Conservation (phyloP, 2,113 vertebrate genomes). For the Macrotis lagotis region DNA sequence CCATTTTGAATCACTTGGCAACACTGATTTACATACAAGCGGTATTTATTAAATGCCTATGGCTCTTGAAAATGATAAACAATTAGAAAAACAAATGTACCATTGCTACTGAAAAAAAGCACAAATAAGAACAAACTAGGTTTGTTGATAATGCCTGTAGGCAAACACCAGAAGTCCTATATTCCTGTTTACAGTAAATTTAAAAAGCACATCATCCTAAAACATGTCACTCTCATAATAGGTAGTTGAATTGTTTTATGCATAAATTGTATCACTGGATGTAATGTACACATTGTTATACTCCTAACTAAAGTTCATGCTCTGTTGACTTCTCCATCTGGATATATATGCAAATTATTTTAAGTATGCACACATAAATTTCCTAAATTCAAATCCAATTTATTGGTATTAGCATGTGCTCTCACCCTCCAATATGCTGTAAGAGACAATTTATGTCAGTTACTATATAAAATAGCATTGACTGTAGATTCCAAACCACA, state of each 20-base stretch:
- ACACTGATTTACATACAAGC: neutral
- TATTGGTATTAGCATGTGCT: conserved; percentile 54
- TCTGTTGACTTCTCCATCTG: conserved; percentile 24
- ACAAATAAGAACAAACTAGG: neutral
- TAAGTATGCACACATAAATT: conserved; percentile 40
- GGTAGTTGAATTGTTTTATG: conserved; percentile 34
- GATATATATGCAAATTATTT: conserved; percentile 18
- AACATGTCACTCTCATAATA: conserved; percentile 36
- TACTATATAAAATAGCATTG: conserved; percentile 47
- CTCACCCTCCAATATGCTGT: conserved; percentile 45
- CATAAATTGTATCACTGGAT: conserved; percentile 5
- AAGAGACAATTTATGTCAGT: conserved; percentile 53
- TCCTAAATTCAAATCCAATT: conserved; percentile 31
- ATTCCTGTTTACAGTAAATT: conserved; percentile 15
- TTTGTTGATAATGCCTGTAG: neutral
- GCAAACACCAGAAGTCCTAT: neutral
- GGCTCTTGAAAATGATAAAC: conserved; percentile 18
- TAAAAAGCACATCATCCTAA: neutral
- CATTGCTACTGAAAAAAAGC: neutral
- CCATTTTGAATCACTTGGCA: neutral
- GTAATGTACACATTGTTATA: neutral
- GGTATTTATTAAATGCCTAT: neutral
- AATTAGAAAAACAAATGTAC: conserved; percentile 38
- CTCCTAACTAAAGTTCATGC: neutral
- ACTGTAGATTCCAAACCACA: conserved; percentile 24